phyloP scores from a whole-genome alignment of 2,888 invertebrate species.

The Brenthis hecate region DNA sequence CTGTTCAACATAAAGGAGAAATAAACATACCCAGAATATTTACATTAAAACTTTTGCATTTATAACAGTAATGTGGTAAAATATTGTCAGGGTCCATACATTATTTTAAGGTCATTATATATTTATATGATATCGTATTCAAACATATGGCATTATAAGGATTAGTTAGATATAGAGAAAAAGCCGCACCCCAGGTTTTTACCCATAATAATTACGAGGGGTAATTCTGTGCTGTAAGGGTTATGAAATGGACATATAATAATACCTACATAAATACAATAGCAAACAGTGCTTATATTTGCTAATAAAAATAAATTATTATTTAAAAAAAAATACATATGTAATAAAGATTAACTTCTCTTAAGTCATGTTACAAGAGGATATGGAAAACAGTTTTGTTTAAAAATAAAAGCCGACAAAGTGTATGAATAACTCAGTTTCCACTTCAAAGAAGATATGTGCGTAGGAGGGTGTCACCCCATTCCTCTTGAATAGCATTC shows the following conservation, averaged over 20 bases:
- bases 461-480: conserved; percentile 77
- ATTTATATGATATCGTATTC: not conserved
- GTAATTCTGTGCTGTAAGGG: conserved; percentile 65
- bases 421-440: conserved; percentile 57
- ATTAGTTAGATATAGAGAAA: conserved; percentile 56
- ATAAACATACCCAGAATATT: too few relatives aligned
- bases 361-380: not conserved
- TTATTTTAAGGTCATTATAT: too few relatives aligned
- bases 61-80: too few relatives aligned
- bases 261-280: conserved; percentile 28
- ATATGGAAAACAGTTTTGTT: conserved; percentile 25
- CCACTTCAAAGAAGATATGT: conserved; percentile 69
- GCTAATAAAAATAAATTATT: not conserved
- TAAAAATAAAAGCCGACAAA: conserved; percentile 33
- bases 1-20: too few relatives aligned
- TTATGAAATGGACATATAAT: conserved; percentile 57
- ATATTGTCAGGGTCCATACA: too few relatives aligned
- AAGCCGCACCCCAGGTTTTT: conserved; percentile 60
- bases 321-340: not conserved
- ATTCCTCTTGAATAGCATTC: conserved; percentile 66
- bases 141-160: conserved; percentile 37
- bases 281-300: not conserved
- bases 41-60: too few relatives aligned
- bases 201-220: conserved; percentile 64
- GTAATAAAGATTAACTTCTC: conserved; percentile 2